Base-by-base conservation (phyloP, 2,888 invertebrate species). In the Tineola bisselliella region DNA sequence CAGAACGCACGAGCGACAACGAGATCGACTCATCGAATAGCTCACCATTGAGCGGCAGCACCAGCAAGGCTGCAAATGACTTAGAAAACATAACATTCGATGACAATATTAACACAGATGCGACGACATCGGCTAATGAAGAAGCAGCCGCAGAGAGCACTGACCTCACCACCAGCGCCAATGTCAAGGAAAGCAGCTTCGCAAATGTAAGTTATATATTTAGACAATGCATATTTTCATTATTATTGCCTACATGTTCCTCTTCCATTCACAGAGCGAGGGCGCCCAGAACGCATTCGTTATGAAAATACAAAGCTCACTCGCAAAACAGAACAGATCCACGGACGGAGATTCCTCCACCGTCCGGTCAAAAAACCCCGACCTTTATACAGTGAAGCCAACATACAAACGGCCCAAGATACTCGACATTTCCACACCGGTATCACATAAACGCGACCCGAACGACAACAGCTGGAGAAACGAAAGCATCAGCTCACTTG, bases 391-490 rank as follows among this genome's bases (percentile, higher is more conserved):
- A 6, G 76, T 81, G 0, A 78, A 69, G 61, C 71, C 79, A 3
- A 81, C 79, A 63, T 87, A 87, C 63, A 86, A 78, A 62, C 79
- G 80, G 6, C 73, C 81, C 67, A 86, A 84, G 62, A 84, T 81
- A 68, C 72, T 86, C 43, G 84, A 84, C 58, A 74, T 84, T 0
- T 77, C 77, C 64, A 75, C 80, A 6, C 69, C 75, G 1, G 84
- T 82, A 63, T 72, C 69, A 2, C 78, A 79, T 61, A 66, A 80
- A 15, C 69, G 84, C 66, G 76, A 87, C 61, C 87, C 86, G 0
- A 86, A 87, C 61, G 87, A 87, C 63, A 84, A 84, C 62, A 84
- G 83, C 63, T 87, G 87, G 87, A 76, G 87, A 68, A 87, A 86
- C 63, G 84, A 86, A 69, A 86, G 87, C 63, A 76, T 87, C 52